Evolutionary conservation across 1,140 invertebrate species (phyloP).

Genomic region (Dendrolimus kikuchii): DNA sequence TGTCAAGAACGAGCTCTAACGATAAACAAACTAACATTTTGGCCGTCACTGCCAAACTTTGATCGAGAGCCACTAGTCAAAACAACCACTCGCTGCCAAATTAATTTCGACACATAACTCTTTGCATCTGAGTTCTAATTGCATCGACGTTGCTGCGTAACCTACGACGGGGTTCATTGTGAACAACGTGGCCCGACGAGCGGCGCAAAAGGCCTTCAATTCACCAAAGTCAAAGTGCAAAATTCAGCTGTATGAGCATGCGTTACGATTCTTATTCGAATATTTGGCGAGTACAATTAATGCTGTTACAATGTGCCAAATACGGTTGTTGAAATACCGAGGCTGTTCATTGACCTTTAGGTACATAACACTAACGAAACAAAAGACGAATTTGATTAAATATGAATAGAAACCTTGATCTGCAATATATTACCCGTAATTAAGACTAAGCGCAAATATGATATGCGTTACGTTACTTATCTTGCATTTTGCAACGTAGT

Average conservation of each 20-base stretch:
- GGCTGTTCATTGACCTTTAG: conserved; percentile 70
- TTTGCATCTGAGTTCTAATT: conserved; percentile 40
- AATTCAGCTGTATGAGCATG: conserved; percentile 42
- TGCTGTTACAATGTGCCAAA: conserved; percentile 38
- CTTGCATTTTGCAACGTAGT: neutral
- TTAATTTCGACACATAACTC: conserved; percentile 31
- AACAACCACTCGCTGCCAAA: conserved; percentile 20
- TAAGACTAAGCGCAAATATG: conserved; percentile 15
- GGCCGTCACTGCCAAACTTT: conserved; percentile 44
- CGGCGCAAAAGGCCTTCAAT: conserved; percentile 45
- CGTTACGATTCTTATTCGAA: conserved; percentile 34
- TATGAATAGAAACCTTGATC: conserved; percentile 59
- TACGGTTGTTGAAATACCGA: conserved; percentile 62
- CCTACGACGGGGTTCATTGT: conserved; percentile 30
- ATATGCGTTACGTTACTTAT: neutral
- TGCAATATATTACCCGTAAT: conserved; percentile 31
- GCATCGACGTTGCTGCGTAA: conserved; percentile 23
- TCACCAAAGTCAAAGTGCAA: conserved; percentile 21
- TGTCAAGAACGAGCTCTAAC: conserved; percentile 68
- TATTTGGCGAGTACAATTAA: conserved; percentile 21
- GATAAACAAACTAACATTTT: conserved; percentile 70
- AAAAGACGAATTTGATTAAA: conserved; percentile 63
- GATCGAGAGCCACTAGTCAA: conserved; percentile 19
- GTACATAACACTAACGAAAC: conserved; percentile 63
- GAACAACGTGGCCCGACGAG: conserved; percentile 27